Evolutionary conservation across 64 coral and sea anemone genomes (phyloP).

Genomic region (Porites australiensis): DNA sequence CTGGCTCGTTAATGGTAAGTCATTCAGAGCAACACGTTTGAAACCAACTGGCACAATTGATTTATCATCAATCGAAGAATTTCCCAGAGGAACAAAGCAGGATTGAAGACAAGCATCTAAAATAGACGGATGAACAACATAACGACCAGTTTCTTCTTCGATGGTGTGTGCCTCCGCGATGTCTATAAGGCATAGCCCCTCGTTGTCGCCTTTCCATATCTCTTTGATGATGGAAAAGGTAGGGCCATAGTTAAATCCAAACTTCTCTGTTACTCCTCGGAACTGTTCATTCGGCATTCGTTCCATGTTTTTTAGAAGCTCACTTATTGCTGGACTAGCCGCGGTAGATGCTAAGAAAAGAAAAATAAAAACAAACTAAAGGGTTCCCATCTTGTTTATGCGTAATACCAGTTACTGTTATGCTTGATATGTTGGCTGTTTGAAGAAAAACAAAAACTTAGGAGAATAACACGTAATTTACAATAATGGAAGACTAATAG

Average conservation of each 20-base stretch:
- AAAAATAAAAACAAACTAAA: too few relatives aligned
- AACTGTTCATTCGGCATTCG: constrained; percentile 34
- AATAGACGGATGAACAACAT: constrained; percentile 68
- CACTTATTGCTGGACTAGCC: constrained; percentile 1
- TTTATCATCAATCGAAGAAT: background rate
- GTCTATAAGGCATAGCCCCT: constrained; percentile 32
- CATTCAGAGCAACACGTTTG: background rate
- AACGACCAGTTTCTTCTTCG: constrained; percentile 12
- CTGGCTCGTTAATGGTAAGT: background rate
- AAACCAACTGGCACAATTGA: constrained; percentile 55
- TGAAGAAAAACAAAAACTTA: too few relatives aligned
- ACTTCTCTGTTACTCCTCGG: background rate
- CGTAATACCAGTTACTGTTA: too few relatives aligned
- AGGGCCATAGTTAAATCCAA: constrained; percentile 73
- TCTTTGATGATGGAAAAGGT: constrained; percentile 41
- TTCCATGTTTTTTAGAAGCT: constrained; percentile 32
- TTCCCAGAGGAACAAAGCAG: constrained; percentile 19
- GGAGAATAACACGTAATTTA: too few relatives aligned
- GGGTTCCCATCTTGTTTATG: too few relatives aligned
- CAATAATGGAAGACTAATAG: too few relatives aligned
- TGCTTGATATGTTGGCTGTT: too few relatives aligned
- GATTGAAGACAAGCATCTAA: constrained; percentile 83
- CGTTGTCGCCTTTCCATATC: constrained; percentile 30
- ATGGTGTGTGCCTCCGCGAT: background rate
- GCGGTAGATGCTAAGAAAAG: background rate